Conservation (phyloP, 2,113 vertebrate species). For the Sander lucioperca region DNA sequence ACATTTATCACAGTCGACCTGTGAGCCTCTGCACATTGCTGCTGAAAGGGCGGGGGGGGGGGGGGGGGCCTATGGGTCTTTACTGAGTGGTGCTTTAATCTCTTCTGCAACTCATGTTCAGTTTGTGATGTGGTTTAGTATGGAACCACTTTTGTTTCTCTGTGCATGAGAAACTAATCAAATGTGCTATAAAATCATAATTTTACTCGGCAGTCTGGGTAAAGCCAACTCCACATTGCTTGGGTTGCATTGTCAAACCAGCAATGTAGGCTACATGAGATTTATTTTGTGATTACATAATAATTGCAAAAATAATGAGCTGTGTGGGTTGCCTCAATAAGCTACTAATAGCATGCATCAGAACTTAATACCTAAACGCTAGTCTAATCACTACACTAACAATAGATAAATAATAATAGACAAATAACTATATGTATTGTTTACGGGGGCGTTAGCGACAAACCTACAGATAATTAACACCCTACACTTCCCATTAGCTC, state of each 20-base stretch:
- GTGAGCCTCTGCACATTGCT: slow-evolving; percentile 1
- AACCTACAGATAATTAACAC: neutral
- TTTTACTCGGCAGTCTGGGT: neutral
- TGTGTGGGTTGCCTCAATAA: slow-evolving; percentile 1
- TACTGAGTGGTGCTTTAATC: neutral
- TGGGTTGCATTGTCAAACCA: neutral
- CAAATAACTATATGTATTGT: neutral
- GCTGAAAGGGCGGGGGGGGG: neutral
- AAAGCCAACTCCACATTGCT: neutral
- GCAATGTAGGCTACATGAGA: neutral
- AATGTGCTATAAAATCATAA: neutral
- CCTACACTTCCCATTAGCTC: neutral
- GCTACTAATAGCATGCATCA: too few species aligned
- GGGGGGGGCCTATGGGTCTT: slow-evolving; percentile 14
- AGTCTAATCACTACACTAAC: neutral
- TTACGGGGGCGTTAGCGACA: neutral
- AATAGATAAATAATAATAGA: neutral
- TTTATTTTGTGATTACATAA: neutral
- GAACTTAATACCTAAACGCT: neutral
- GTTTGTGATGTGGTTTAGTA: neutral
- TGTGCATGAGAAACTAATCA: neutral
- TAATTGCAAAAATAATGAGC: slow-evolving; percentile 47
- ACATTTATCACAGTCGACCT: slow-evolving; percentile 47
- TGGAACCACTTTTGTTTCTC: neutral
- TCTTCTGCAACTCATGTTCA: neutral